Percentiles rank a stretch among this genome's conserved stretches.
phyloP scores from a whole-genome alignment of 2,113 vertebrate species.

The Cichladusa arquata region DNA sequence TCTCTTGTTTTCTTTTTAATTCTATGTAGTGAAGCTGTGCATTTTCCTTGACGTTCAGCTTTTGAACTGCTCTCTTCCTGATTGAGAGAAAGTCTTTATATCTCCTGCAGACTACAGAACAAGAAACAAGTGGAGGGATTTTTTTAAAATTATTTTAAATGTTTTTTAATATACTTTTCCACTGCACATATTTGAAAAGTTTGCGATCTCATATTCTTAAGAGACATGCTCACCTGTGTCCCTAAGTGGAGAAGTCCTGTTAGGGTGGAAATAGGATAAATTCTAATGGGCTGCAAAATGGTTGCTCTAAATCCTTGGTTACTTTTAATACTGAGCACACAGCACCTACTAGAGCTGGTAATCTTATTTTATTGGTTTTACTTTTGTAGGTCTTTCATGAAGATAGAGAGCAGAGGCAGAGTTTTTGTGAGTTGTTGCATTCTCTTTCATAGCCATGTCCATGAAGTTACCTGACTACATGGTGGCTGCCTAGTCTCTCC shows the following conservation, averaged over 20 bases:
- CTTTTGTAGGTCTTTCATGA: background rate
- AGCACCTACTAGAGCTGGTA: background rate
- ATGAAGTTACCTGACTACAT: background rate
- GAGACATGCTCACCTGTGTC: background rate
- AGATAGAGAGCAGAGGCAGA: background rate
- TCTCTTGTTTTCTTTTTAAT: rapidly evolving
- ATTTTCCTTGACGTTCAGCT: background rate
- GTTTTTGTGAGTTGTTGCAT: background rate
- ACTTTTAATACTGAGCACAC: background rate
- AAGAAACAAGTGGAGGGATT: background rate
- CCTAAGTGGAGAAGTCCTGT: background rate
- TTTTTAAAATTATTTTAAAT: no score
- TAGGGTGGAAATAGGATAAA: background rate
- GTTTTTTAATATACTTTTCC: background rate
- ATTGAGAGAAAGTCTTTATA: background rate
- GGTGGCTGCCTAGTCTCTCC: background rate
- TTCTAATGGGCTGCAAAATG: background rate
- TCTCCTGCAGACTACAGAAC: background rate
- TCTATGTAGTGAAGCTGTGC: background rate
- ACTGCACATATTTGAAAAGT: background rate
- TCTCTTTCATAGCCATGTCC: background rate
- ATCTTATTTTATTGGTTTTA: background rate
- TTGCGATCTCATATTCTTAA: background rate
- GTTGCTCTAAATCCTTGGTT: background rate
- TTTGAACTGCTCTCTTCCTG: background rate